These are phyloP conservation scores for Dynastes hyllus DNA, from an alignment of 2,888 invertebrate genomes.

Conservation along the genomic window DNA sequence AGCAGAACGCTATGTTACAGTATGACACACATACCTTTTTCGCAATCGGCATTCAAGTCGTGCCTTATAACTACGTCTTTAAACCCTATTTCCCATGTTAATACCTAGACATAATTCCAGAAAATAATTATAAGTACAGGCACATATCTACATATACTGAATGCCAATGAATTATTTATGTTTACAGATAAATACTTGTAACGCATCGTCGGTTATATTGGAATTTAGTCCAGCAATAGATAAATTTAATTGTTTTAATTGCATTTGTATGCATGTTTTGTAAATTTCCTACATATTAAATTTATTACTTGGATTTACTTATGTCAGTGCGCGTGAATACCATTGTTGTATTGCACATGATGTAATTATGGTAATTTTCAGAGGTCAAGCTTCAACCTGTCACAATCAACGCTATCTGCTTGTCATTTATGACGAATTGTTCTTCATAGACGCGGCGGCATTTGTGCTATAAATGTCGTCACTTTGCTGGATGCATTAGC, in stretches of 20 bases:
- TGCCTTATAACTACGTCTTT: constrained; percentile 21
- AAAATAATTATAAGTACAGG: constrained; percentile 15
- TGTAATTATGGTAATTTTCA: constrained; percentile 5
- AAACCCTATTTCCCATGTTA: constrained; percentile 14
- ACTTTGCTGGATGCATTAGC: neutral
- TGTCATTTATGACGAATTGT: constrained; percentile 18
- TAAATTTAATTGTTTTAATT: constrained; percentile 9
- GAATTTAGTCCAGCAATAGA: neutral
- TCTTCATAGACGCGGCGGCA: neutral
- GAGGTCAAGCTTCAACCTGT: constrained; percentile 5
- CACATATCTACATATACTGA: neutral
- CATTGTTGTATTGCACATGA: neutral
- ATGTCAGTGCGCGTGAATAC: neutral
- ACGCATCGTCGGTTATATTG: neutral
- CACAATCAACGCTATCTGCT: neutral
- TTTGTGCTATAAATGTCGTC: constrained; percentile 5
- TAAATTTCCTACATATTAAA: neutral
- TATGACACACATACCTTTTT: neutral
- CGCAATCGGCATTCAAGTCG: constrained; percentile 1
- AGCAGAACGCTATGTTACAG: neutral
- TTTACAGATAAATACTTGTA: constrained; percentile 9
- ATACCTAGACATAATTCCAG: constrained; percentile 4
- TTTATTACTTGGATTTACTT: neutral
- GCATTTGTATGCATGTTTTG: neutral
- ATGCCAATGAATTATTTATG: constrained; percentile 31